Evolutionary conservation across 2,888 invertebrate species (phyloP).

Genomic region (Teleogryllus oceanicus): DNA sequence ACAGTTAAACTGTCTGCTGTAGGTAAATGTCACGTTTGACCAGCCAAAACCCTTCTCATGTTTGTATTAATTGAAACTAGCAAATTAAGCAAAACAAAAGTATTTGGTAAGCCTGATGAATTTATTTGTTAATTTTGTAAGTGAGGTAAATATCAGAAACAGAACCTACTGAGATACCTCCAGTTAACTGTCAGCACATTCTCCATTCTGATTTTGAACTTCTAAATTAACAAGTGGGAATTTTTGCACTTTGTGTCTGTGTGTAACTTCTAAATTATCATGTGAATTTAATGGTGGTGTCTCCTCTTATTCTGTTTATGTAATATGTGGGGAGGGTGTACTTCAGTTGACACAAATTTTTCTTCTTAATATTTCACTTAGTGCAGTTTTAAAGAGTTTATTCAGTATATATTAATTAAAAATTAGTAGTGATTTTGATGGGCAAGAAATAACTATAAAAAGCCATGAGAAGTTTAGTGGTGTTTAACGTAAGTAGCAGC

Average conservation of each 20-base stretch:
- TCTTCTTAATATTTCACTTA: conserved; percentile 7
- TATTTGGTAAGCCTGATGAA: conserved; percentile 3
- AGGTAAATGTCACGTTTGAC: conserved; percentile 28
- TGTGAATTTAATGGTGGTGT: background rate
- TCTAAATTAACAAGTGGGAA: background rate
- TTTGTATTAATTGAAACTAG: conserved; percentile 4
- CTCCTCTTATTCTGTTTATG: background rate
- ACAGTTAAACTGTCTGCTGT: conserved; percentile 39
- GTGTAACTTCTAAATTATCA: background rate
- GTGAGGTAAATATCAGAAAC: too few relatives aligned
- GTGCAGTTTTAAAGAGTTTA: conserved; percentile 20
- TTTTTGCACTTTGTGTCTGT: conserved; percentile 1
- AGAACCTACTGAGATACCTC: background rate
- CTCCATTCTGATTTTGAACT: background rate
- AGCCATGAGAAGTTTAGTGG: background rate
- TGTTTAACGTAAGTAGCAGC: conserved; percentile 26
- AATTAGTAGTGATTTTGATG: conserved; percentile 25
- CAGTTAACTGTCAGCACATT: background rate
- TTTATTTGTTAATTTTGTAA: too few relatives aligned
- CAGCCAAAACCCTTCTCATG: conserved; percentile 18
- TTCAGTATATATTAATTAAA: conserved; percentile 18
- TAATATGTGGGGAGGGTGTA: background rate
- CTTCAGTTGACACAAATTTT: background rate
- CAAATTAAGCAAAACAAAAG: background rate
- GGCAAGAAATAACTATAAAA: conserved; percentile 19